These are phyloP conservation scores for Notodonta dromedarius DNA, from an alignment of 2,888 invertebrate genomes.

Conservation along the genomic window DNA sequence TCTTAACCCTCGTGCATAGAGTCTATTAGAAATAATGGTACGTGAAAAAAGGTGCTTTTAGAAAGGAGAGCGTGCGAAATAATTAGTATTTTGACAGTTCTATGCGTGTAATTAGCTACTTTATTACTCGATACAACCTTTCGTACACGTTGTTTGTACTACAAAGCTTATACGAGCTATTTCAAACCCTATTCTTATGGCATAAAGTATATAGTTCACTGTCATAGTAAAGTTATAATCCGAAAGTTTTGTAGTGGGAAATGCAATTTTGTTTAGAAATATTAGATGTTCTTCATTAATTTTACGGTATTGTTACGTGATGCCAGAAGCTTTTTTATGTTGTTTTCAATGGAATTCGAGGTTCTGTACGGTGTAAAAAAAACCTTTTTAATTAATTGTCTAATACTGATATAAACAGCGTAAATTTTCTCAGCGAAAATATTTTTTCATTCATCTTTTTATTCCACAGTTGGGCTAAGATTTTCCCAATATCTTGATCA, in stretches of 20 bases:
- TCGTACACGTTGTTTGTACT: conserved; percentile 24
- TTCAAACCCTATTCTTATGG: not conserved
- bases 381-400: no score
- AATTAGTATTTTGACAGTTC: conserved; percentile 62
- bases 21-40: conserved; percentile 12
- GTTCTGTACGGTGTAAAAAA: no score
- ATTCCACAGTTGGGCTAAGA: no score
- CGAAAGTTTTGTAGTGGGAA: conserved; percentile 39
- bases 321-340: not conserved
- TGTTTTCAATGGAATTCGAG: not conserved
- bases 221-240: conserved; percentile 9
- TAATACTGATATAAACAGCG: no score
- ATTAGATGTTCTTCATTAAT: conserved; percentile 27
- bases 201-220: not conserved
- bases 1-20: conserved; percentile 16
- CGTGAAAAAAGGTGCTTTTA: conserved; percentile 25
- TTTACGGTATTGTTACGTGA: conserved; percentile 26
- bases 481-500: no score
- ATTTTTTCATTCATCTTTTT: no score
- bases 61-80: conserved; percentile 67
- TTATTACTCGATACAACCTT: conserved; percentile 36
- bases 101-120: conserved; percentile 49
- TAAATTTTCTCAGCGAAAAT: no score
- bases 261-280: conserved; percentile 24
- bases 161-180: conserved; percentile 4